A percentile compares a stretch with the other conserved stretches of the same genome.
phyloP scores from a whole-genome alignment of 2,113 vertebrate species.

The Proteles cristata region DNA sequence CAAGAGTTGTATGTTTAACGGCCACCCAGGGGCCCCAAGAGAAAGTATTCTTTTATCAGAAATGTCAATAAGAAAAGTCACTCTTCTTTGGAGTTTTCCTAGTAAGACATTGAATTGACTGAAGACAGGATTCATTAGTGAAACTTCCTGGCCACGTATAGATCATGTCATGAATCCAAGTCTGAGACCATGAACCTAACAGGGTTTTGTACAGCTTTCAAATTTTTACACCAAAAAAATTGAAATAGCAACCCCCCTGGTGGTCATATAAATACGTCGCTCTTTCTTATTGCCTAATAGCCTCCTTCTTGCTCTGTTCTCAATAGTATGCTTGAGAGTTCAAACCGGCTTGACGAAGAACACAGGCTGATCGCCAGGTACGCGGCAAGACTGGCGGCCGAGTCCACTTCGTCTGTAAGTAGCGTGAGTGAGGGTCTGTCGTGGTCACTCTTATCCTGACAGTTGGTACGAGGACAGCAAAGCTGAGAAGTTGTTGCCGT shows the following conservation, averaged over 20 bases:
- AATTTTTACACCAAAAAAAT: neutral
- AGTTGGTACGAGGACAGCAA: neutral
- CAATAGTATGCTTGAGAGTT: slow-evolving; percentile 93
- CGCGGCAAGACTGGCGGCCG: slow-evolving; percentile 96
- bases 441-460: neutral
- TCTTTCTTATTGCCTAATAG: neutral
- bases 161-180: slow-evolving; percentile 18
- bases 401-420: slow-evolving; percentile 94
- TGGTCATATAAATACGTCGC: neutral
- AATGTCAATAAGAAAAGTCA: neutral
- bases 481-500: neutral
- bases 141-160: neutral
- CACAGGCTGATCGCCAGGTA: slow-evolving; percentile 99
- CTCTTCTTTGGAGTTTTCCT: slow-evolving; percentile 14
- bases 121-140: slow-evolving; percentile 30
- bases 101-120: neutral
- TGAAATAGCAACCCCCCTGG: neutral
- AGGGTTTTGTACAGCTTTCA: neutral
- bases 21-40: neutral
- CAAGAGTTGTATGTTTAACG: no score
- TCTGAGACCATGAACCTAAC: slow-evolving; percentile 9
- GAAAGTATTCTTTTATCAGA: neutral
- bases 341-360: slow-evolving; percentile 96
- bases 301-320: slow-evolving; percentile 53
- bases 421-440: slow-evolving; percentile 66